Percentiles rank a stretch among this genome's conserved stretches.
phyloP scores from a whole-genome alignment of 2,113 vertebrate species.

The Lophius piscatorius region DNA sequence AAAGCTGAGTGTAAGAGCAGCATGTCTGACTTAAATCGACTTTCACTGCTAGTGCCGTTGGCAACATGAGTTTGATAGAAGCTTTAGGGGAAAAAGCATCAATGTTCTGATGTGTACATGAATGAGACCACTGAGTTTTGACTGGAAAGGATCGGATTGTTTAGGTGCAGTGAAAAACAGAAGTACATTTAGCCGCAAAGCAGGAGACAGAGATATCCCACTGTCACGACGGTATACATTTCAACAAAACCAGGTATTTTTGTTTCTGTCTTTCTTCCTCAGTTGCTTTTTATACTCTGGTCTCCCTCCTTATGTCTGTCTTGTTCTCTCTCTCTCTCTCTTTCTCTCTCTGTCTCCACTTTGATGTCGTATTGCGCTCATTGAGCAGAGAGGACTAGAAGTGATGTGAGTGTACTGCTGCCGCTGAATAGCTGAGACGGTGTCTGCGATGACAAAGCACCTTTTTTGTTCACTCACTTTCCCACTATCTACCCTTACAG shows the following conservation, averaged over 20 bases:
- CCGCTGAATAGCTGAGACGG: conserved; percentile 51
- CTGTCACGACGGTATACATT: conserved; percentile 32
- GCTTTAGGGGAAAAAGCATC: too few species aligned
- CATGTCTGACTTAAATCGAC: conserved; percentile 3
- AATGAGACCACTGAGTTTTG: neutral
- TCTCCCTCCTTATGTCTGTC: conserved; percentile 28
- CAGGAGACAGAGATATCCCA: conserved; percentile 11
- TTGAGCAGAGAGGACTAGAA: conserved; percentile 57
- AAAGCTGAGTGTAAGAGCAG: neutral
- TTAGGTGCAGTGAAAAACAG: conserved; percentile 2
- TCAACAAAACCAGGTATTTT: conserved; percentile 33
- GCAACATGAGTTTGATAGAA: too few species aligned
- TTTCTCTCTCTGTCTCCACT: conserved; percentile 42
- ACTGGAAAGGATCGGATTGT: conserved; percentile 3
- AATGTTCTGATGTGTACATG: too few species aligned
- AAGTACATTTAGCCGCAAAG: conserved; percentile 2
- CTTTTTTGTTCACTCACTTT: conserved; percentile 48
- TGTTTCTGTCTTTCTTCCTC: conserved; percentile 13
- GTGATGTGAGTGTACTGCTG: conserved; percentile 44
- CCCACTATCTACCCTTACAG: conserved; percentile 28
- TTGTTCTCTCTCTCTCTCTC: neutral
- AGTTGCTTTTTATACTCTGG: conserved; percentile 9
- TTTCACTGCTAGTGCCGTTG: conserved; percentile 13
- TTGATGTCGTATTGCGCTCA: conserved; percentile 66
- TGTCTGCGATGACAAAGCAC: conserved; percentile 52